Evolutionary conservation across 1,140 invertebrate genomes (phyloP).

Genomic region (Drosophila ohnishii): DNA sequence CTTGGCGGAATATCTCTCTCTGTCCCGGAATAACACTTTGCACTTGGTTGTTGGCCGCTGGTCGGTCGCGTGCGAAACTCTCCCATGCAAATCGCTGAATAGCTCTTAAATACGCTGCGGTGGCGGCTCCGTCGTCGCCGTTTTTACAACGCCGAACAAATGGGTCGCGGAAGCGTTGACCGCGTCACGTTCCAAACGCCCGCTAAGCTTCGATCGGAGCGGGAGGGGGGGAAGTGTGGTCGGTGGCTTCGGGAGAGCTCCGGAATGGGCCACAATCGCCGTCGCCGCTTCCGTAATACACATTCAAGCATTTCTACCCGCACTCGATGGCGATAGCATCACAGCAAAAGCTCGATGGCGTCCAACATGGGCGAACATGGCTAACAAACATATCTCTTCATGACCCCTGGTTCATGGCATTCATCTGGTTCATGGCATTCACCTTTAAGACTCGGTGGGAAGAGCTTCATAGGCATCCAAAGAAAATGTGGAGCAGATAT

Average conservation of each 20-base stretch:
- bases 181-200: conserved; percentile 72
- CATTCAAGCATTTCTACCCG: conserved; percentile 50
- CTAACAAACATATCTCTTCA: conserved; percentile 18
- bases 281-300: conserved; percentile 41
- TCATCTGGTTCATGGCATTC: neutral
- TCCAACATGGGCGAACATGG: conserved; percentile 17
- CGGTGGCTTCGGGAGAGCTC: conserved; percentile 1
- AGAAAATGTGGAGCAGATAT: neutral
- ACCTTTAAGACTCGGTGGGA: conserved; percentile 7
- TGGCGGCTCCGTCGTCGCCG: conserved; percentile 34
- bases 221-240: neutral
- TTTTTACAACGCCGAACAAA: conserved; percentile 62
- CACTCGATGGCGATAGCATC: conserved; percentile 31
- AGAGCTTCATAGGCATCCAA: neutral
- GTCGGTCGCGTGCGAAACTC: conserved; percentile 76
- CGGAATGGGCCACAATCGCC: conserved; percentile 30
- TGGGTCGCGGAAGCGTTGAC: conserved; percentile 76
- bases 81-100: conserved; percentile 71
- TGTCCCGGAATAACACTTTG: conserved; percentile 29
- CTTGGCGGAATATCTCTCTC: conserved; percentile 15
- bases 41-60: conserved; percentile 33
- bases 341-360: neutral
- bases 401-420: conserved; percentile 28
- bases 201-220: conserved; percentile 8
- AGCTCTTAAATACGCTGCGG: conserved; percentile 78